These are phyloP conservation scores for Leucophora obtusa DNA, from an alignment of 2,888 invertebrate species.

Conservation along the genomic window DNA sequence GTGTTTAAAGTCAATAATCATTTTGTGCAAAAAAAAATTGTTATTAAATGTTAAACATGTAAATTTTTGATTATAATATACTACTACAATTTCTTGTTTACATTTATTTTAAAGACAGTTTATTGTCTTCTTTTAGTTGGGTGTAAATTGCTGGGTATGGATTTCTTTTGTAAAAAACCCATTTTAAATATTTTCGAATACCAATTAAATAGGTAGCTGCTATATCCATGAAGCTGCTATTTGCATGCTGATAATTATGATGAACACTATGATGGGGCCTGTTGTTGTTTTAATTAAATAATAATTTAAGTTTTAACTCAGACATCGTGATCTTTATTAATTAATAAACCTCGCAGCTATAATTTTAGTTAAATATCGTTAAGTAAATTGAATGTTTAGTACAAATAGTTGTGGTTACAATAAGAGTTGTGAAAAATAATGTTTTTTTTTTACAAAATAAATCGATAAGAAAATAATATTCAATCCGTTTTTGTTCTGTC, in stretches of 20 bases:
- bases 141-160: conserved; percentile 32
- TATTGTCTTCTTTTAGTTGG: conserved; percentile 26
- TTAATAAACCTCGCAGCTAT: conserved; percentile 55
- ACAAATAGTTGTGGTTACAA: neutral
- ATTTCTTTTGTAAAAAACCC: neutral
- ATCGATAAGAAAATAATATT: no score
- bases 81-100: neutral
- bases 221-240: conserved; percentile 36
- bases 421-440: no score
- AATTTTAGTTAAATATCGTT: conserved; percentile 23
- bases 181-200: neutral
- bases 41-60: neutral
- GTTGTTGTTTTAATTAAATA: conserved; percentile 55
- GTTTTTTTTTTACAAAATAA: no score
- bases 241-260: conserved; percentile 25
- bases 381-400: conserved; percentile 31
- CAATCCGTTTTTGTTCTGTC: no score
- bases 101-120: neutral
- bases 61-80: neutral
- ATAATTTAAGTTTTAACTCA: conserved; percentile 47
- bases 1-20: neutral
- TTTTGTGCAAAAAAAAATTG: no score
- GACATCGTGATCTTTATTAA: conserved; percentile 62
- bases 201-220: no score
- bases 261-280: neutral